Evolutionary conservation across 2,888 invertebrate genomes (phyloP).

Genomic region (Tipula unca): DNA sequence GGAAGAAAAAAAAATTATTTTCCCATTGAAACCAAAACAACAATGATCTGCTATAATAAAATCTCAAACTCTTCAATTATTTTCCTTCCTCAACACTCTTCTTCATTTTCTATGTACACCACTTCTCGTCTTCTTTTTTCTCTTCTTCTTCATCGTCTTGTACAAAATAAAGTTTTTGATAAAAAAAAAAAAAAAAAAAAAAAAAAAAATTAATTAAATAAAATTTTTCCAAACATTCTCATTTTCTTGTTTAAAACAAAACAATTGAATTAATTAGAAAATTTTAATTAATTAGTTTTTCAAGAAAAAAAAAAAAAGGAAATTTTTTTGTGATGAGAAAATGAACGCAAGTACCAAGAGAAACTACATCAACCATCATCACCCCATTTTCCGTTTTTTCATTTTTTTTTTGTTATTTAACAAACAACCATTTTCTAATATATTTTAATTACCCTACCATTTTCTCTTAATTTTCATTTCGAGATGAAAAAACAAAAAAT

Average conservation of each 20-base stretch:
- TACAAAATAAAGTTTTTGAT: neutral
- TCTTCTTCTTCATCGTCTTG: neutral
- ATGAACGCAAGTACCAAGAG: neutral
- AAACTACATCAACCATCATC: conserved; percentile 14
- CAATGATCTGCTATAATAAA: neutral
- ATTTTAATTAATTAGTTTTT: conserved; percentile 19
- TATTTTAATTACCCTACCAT: conserved; percentile 14
- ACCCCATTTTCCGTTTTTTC: neutral
- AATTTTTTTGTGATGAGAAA: conserved; percentile 2
- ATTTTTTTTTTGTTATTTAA: neutral
- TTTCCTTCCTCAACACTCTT: neutral
- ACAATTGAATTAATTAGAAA: conserved; percentile 19
- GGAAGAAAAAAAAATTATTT: neutral
- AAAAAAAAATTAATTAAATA: conserved; percentile 15
- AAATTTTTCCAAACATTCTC: conserved; percentile 19
- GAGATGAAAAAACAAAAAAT: neutral
- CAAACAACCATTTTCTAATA: conserved; percentile 14
- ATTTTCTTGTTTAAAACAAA: conserved; percentile 16
- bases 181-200: conserved; percentile 9
- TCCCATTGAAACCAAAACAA: neutral
- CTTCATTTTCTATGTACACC: neutral
- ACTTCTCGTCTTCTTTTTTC: neutral
- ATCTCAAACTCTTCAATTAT: neutral
- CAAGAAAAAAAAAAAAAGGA: neutral
- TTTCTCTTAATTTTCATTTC: conserved; percentile 8